A percentile compares a stretch with the other conserved stretches of the same genome.
These are phyloP conservation scores for Osmerus mordax DNA, from an alignment of 2,113 vertebrate genomes.

Conservation along the genomic window DNA sequence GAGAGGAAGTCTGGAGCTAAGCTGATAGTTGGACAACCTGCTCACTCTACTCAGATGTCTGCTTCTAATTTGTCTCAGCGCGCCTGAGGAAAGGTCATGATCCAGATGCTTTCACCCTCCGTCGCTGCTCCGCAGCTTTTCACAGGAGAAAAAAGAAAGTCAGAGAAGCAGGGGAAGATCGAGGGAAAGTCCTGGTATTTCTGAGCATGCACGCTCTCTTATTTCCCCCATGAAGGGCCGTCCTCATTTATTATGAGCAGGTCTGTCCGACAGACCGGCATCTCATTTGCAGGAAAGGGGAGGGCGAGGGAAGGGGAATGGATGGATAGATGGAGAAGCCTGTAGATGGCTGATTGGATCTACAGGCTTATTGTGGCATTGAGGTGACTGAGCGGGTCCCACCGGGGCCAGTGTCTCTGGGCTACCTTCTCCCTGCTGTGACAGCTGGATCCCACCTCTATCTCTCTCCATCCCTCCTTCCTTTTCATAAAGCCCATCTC, in stretches of 20 bases:
- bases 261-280: slow-evolving; percentile 37
- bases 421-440: slow-evolving; percentile 54
- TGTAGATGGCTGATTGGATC: slow-evolving; percentile 62
- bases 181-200: slow-evolving; percentile 40
- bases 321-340: slow-evolving; percentile 21
- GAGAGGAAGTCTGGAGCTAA: slow-evolving; percentile 25
- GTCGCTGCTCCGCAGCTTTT: slow-evolving; percentile 53
- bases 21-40: slow-evolving; percentile 55
- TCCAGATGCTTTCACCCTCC: slow-evolving; percentile 62
- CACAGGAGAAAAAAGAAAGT: slow-evolving; percentile 31
- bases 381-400: slow-evolving; percentile 64
- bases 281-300: slow-evolving; percentile 50
- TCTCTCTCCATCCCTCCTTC: slow-evolving; percentile 1
- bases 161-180: slow-evolving; percentile 31
- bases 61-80: slow-evolving; percentile 68
- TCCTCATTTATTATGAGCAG: slow-evolving; percentile 62
- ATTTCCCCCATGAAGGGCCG: slow-evolving; percentile 34
- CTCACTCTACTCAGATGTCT: slow-evolving; percentile 62
- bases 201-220: slow-evolving; percentile 23
- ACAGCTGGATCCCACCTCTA: slow-evolving; percentile 52
- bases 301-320: slow-evolving; percentile 2
- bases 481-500: slow-evolving; percentile 21
- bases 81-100: slow-evolving; percentile 70
- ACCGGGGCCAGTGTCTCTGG: slow-evolving; percentile 58
- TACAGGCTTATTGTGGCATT: slow-evolving; percentile 44